phyloP scores from a whole-genome alignment of 1,140 invertebrate species.

The Drosophila watanabei region DNA sequence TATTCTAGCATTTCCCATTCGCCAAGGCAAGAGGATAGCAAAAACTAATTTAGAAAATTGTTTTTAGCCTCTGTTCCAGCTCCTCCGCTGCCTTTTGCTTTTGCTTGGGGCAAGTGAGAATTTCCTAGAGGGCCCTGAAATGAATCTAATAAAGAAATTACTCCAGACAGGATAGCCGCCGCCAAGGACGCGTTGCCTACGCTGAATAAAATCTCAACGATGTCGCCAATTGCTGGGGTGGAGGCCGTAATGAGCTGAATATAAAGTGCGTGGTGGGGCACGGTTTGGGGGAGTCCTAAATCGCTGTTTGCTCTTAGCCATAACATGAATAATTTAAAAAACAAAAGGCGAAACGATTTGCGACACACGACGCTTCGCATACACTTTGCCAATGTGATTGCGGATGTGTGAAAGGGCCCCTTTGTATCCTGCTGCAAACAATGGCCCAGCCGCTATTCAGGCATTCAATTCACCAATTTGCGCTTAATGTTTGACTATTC shows the following conservation, averaged over 20 bases:
- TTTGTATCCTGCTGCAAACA: conserved; percentile 17
- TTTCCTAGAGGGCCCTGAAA: conserved; percentile 50
- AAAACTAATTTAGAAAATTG: conserved; percentile 78
- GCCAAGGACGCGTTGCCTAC: conserved; percentile 57
- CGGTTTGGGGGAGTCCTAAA: conserved; percentile 40
- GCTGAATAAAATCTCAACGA: conserved; percentile 57
- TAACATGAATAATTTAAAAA: conserved; percentile 75
- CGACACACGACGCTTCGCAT: conserved; percentile 47
- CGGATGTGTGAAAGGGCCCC: conserved; percentile 53
- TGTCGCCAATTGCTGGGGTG: conserved; percentile 67
- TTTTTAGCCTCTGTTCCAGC: conserved; percentile 61
- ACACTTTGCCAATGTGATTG: conserved; percentile 52
- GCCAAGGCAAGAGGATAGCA: neutral
- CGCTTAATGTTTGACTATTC: conserved; percentile 51
- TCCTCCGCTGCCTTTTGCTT: neutral
- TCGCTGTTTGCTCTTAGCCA: conserved; percentile 72
- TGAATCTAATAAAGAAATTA: conserved; percentile 84
- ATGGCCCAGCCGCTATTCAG: conserved; percentile 26
- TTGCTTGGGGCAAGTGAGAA: conserved; percentile 33
- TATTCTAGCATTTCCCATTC: conserved; percentile 13
- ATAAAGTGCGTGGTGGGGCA: conserved; percentile 65
- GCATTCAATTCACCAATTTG: conserved; percentile 55
- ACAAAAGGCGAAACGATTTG: conserved; percentile 44
- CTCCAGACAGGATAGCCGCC: conserved; percentile 53
- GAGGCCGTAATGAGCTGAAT: conserved; percentile 76